A percentile compares a stretch with the other conserved stretches of the same genome.
Conservation (phyloP, 2,113 vertebrate genomes). For the Pachycephala philippinensis region DNA sequence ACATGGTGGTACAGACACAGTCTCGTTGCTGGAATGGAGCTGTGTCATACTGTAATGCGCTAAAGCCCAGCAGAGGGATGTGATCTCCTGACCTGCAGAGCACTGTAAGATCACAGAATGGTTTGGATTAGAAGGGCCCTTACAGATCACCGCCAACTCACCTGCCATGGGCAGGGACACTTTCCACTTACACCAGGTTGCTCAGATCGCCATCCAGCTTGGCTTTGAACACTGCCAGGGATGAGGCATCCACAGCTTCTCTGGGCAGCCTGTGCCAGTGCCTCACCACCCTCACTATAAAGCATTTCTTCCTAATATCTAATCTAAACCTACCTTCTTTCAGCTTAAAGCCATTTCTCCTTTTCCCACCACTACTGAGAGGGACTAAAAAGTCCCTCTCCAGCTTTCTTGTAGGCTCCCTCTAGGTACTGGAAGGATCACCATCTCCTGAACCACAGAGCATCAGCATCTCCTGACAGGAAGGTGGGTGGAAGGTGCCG, state of each 20-base stretch:
- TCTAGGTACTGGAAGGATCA: not conserved
- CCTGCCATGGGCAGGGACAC: not conserved
- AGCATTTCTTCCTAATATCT: not conserved
- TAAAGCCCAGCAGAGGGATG: not conserved
- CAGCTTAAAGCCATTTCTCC: not conserved
- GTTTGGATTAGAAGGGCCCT: not conserved
- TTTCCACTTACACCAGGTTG: not conserved
- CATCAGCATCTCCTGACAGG: not conserved
- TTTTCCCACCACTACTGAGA: not conserved
- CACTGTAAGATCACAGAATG: not conserved
- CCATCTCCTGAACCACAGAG: not conserved
- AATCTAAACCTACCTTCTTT: not conserved
- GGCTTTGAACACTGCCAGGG: not conserved
- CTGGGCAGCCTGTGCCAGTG: not conserved
- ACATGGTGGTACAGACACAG: accelerated
- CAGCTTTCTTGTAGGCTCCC: not conserved
- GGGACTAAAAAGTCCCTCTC: not conserved
- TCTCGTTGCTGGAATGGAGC: not conserved
- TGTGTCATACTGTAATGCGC: accelerated
- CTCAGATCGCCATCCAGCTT: not conserved
- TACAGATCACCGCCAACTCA: not conserved
- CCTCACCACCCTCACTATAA: not conserved
- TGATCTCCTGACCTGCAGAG: accelerated
- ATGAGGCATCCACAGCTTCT: not conserved
- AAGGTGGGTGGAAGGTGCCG: accelerated